A percentile compares a stretch with the other conserved stretches of the same genome.
phyloP scores from a whole-genome alignment of 2,797 vertebrate species.

The Megaceryle alcyon region DNA sequence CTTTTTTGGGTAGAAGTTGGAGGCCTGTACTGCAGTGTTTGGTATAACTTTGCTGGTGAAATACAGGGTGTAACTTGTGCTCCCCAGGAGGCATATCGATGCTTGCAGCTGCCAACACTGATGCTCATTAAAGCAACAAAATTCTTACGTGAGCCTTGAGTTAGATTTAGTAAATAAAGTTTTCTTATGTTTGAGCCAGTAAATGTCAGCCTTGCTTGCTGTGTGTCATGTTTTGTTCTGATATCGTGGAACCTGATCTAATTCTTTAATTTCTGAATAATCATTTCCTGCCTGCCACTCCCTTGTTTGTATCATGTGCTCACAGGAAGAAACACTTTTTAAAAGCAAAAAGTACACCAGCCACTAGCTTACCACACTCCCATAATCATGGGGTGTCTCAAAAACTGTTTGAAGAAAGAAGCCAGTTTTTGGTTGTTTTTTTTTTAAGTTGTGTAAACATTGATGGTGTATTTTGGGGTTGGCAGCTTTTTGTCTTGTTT shows the following conservation, averaged over 20 bases:
- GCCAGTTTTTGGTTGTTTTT: background rate
- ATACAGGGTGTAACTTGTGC: background rate
- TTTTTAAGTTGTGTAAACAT: background rate
- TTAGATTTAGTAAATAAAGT: background rate
- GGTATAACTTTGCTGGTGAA: background rate
- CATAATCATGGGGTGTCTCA: background rate
- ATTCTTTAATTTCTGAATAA: constrained; percentile 58
- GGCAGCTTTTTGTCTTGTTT: background rate
- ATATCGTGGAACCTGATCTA: constrained; percentile 39
- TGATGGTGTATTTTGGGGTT: background rate
- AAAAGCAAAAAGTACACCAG: background rate
- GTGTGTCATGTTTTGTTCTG: constrained; percentile 38
- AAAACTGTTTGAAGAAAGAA: background rate
- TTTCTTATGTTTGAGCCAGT: background rate
- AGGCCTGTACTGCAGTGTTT: background rate
- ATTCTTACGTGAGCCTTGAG: background rate
- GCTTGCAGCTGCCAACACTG: background rate
- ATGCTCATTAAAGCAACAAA: background rate
- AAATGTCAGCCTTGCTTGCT: background rate
- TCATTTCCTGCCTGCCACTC: constrained; percentile 61
- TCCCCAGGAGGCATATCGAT: background rate
- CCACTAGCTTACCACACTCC: background rate
- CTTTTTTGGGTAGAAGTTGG: background rate
- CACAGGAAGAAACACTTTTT: constrained; percentile 22
- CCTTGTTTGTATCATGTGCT: constrained; percentile 61